phyloP scores from a whole-genome alignment of 2,888 invertebrate genomes.

The Chironomus tentans region DNA sequence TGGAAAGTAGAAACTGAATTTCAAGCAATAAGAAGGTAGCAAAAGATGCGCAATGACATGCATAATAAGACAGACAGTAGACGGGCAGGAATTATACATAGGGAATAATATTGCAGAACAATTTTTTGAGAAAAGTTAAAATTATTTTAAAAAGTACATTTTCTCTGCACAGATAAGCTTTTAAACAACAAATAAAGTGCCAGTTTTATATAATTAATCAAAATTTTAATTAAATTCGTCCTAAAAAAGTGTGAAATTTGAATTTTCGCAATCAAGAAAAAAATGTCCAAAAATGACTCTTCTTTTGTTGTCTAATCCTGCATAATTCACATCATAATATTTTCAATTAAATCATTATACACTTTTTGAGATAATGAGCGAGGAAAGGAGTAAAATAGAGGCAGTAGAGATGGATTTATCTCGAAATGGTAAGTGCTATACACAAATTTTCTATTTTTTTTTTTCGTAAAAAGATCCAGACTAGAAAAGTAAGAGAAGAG shows the following conservation, averaged over 20 bases:
- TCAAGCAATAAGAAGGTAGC: too few relatives aligned
- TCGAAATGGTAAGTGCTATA: slow-evolving; percentile 6
- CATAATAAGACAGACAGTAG: too few relatives aligned
- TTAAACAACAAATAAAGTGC: neutral
- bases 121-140: too few relatives aligned
- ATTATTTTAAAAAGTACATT: too few relatives aligned
- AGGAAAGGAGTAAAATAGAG: slow-evolving; percentile 6
- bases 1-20: too few relatives aligned
- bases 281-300: neutral
- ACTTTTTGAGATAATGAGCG: slow-evolving; percentile 6
- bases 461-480: neutral
- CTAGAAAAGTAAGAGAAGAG: neutral
- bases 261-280: neutral
- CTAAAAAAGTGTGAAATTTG: neutral
- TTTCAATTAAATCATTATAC: neutral
- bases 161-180: neutral
- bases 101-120: too few relatives aligned
- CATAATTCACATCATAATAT: neutral
- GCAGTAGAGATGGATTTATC: neutral
- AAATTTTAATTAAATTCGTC: neutral
- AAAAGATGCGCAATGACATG: too few relatives aligned
- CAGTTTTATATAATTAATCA: neutral
- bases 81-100: too few relatives aligned
- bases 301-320: neutral
- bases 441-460: neutral